phyloP scores from a whole-genome alignment of 2,797 vertebrate genomes.

The Perodicticus potto region DNA sequence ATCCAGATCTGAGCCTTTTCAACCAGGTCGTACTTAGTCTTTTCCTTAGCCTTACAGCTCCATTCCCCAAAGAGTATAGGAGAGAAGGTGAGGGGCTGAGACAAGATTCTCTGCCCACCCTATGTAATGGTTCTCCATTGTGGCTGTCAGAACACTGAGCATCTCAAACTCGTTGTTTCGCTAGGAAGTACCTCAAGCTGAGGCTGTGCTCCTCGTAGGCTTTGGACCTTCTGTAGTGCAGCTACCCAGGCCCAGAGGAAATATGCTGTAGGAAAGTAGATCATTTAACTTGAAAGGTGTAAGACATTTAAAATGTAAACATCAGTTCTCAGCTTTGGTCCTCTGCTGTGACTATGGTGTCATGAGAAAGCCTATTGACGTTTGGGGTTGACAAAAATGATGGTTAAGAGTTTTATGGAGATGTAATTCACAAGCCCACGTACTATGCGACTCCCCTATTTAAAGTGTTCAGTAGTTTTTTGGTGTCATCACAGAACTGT shows the following conservation, averaged over 20 bases:
- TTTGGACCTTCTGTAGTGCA: not conserved
- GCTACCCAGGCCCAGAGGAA: not conserved
- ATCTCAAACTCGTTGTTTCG: rapidly evolving
- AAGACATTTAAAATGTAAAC: not conserved
- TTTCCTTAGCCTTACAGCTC: not conserved
- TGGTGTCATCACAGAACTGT: not conserved
- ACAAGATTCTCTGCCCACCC: not conserved
- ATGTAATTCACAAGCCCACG: not conserved
- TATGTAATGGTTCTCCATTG: rapidly evolving
- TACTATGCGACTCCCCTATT: rapidly evolving
- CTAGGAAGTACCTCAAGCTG: too few species aligned
- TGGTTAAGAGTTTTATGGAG: not conserved
- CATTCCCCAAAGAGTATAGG: not conserved
- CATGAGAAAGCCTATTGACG: not conserved
- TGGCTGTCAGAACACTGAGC: not conserved
- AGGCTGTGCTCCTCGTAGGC: rapidly evolving
- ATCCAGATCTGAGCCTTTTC: not conserved
- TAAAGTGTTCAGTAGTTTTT: not conserved
- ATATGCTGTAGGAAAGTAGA: not conserved
- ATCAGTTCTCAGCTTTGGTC: not conserved
- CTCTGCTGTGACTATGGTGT: not conserved
- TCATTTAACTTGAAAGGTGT: not conserved
- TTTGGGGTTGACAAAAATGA: not conserved
- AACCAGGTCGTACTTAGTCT: rapidly evolving
- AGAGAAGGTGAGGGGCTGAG: not conserved